phyloP scores from a whole-genome alignment of 30 jellyfish, hydroid and myxozoan genomes.

The Chrysaora quinquecirrha region DNA sequence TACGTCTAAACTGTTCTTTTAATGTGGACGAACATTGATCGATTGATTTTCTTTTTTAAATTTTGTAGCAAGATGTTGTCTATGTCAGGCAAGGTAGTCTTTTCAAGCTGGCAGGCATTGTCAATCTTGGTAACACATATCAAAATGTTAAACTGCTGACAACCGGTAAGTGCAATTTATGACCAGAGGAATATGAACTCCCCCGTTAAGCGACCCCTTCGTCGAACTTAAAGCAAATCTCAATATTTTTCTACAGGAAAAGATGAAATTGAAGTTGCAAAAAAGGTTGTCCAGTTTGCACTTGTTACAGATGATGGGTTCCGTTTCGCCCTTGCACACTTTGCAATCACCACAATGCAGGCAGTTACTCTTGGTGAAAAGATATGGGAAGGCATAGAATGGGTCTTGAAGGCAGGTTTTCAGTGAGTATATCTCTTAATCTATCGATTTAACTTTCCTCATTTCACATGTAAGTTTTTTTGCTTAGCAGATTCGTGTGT shows the following conservation, averaged over 20 bases:
- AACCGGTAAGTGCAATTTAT: not conserved
- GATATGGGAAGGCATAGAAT: slow-evolving; percentile 20
- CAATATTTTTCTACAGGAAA: slow-evolving; percentile 1
- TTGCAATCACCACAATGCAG: not conserved
- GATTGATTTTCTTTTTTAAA: not conserved
- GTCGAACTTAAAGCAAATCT: not conserved
- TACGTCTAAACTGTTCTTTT: no score
- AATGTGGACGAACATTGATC: no score
- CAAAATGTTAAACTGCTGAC: not conserved
- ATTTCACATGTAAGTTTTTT: not conserved
- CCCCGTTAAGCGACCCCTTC: not conserved
- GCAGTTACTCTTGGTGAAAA: slow-evolving; percentile 9
- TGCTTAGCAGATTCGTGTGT: slow-evolving; percentile 4
- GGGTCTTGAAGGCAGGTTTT: slow-evolving; percentile 25
- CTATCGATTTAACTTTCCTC: not conserved
- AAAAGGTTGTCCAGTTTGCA: slow-evolving; percentile 15
- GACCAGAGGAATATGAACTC: not conserved
- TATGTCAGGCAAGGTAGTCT: slow-evolving; percentile 5
- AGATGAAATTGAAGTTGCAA: slow-evolving; percentile 22
- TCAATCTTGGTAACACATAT: not conserved
- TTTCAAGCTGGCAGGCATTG: slow-evolving; percentile 5
- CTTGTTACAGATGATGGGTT: slow-evolving; percentile 19
- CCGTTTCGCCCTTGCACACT: slow-evolving; percentile 22
- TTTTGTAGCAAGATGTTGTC: no score
- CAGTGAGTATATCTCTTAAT: not conserved